Conservation (phyloP, 2,113 vertebrate genomes). For the Eonycteris spelaea region DNA sequence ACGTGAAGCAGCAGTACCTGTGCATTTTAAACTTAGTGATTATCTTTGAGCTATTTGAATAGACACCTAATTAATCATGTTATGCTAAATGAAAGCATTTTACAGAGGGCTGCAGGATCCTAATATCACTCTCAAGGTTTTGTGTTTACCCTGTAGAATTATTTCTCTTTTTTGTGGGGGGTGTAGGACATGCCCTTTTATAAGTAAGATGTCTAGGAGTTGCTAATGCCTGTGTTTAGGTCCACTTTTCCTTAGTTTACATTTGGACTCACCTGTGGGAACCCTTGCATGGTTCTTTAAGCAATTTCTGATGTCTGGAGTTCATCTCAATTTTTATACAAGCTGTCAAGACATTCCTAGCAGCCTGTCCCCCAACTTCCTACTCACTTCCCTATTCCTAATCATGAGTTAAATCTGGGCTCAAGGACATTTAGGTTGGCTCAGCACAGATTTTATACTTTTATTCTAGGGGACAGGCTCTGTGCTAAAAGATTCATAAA, state of each 20-base stretch:
- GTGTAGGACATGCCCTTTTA: not conserved
- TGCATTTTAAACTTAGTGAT: conserved; percentile 22
- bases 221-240: not conserved
- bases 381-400: conserved; percentile 32
- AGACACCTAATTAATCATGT: conserved; percentile 37
- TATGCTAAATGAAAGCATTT: conserved; percentile 11
- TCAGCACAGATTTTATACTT: conserved; percentile 48
- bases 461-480: conserved; percentile 14
- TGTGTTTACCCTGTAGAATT: not conserved
- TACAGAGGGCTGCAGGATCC: not conserved
- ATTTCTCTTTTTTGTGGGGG: not conserved
- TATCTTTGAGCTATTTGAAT: conserved; percentile 38
- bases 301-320: conserved; percentile 17
- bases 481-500: conserved; percentile 50
- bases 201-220: not conserved
- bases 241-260: not conserved
- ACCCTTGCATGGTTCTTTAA: not conserved
- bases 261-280: not conserved
- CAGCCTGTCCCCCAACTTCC: not conserved
- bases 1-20: not conserved
- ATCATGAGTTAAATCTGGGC: conserved; percentile 45
- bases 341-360: conserved; percentile 35
- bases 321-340: not conserved
- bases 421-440: conserved; percentile 19
- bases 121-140: not conserved